phyloP scores from a whole-genome alignment of 2,888 invertebrate species.

The Caprella mutica region DNA sequence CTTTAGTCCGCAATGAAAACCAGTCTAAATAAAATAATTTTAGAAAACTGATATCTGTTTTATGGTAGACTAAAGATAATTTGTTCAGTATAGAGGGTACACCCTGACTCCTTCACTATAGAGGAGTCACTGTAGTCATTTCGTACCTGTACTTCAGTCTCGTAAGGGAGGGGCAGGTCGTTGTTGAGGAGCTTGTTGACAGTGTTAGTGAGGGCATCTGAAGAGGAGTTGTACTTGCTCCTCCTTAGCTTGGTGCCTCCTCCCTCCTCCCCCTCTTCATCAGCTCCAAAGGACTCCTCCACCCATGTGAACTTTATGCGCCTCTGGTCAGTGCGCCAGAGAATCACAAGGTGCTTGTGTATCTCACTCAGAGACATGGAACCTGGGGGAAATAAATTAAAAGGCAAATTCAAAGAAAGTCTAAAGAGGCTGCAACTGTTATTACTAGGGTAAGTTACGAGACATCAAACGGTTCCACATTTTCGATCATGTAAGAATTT shows the following conservation, averaged over 20 bases:
- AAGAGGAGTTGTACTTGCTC: slow-evolving; percentile 19
- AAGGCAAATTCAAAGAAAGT: no score
- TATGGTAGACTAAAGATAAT: no score
- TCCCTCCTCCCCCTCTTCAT: slow-evolving; percentile 16
- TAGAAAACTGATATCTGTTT: no score
- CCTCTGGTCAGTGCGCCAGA: slow-evolving; percentile 79
- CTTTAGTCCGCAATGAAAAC: no score
- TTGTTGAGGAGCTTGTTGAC: slow-evolving; percentile 26
- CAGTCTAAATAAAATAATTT: no score
- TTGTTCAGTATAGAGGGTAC: background rate
- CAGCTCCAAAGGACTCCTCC: slow-evolving; percentile 49
- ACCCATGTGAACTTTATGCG: slow-evolving; percentile 86
- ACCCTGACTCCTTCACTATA: background rate
- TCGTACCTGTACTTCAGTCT: slow-evolving; percentile 31
- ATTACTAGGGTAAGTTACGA: no score
- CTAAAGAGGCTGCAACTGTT: no score
- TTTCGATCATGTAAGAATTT: no score
- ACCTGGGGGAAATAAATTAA: slow-evolving; percentile 15
- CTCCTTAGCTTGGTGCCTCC: background rate
- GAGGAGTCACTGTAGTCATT: no score
- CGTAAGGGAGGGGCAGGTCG: slow-evolving; percentile 26
- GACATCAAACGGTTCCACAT: no score
- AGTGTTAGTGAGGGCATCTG: slow-evolving; percentile 19
- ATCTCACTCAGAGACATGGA: slow-evolving; percentile 48
- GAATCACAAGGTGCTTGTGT: slow-evolving; percentile 65